These are phyloP conservation scores for Agrenia bidenticulata DNA, from an alignment of 2,888 invertebrate genomes.

Conservation along the genomic window DNA sequence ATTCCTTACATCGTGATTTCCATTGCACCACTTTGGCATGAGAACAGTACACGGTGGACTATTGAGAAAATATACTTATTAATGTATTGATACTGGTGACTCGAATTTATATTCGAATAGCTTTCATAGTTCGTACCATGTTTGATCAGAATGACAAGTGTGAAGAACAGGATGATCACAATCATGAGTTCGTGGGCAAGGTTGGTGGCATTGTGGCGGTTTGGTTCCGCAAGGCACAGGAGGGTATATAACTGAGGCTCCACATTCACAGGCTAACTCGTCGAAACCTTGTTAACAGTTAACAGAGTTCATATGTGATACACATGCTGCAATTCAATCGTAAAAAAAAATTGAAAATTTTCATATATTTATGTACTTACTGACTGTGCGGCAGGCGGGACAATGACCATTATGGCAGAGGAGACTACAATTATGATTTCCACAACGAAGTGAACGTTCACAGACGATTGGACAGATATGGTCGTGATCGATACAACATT, in stretches of 20 bases:
- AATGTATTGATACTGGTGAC: neutral
- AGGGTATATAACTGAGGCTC: conserved; percentile 79
- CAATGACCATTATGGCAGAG: conserved; percentile 87
- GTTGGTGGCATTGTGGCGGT: conserved; percentile 75
- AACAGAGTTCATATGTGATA: neutral
- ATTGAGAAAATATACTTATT: neutral
- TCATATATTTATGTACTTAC: conserved; percentile 61
- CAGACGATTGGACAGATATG: conserved; percentile 84
- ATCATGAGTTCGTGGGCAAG: conserved; percentile 72
- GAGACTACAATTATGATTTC: conserved; percentile 82
- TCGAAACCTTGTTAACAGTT: conserved; percentile 65
- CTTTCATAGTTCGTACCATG: conserved; percentile 61
- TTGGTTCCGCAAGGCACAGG: conserved; percentile 91
- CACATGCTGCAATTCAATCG: neutral
- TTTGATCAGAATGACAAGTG: conserved; percentile 72
- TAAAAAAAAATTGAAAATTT: conserved; percentile 20
- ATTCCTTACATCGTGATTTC: conserved; percentile 69
- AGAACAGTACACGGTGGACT: conserved; percentile 80
- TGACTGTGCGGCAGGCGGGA: conserved; percentile 73
- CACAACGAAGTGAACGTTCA: conserved; percentile 79
- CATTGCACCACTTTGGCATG: conserved; percentile 80
- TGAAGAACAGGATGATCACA: conserved; percentile 84
- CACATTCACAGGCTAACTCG: conserved; percentile 89
- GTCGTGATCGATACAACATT: conserved; percentile 82
- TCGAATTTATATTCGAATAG: neutral